These are phyloP conservation scores for Hiodon tergisus DNA, from an alignment of 2,113 vertebrate genomes.

Conservation along the genomic window DNA sequence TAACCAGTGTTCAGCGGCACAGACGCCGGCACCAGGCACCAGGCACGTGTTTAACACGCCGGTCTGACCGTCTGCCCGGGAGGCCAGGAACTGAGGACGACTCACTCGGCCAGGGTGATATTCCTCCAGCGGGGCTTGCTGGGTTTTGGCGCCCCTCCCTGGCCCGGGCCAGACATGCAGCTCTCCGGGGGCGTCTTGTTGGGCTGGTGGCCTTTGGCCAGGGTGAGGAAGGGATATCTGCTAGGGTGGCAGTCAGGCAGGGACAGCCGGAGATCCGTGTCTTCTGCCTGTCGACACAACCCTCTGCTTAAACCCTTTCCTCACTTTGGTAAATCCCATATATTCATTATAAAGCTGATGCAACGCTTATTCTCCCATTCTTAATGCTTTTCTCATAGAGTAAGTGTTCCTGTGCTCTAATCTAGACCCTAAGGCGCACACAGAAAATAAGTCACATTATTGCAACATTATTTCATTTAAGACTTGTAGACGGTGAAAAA, in stretches of 20 bases:
- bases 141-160: slow-evolving; percentile 69
- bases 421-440: too few relatives aligned
- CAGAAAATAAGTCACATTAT: too few relatives aligned
- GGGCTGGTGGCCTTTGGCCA: slow-evolving; percentile 84
- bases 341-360: not conserved
- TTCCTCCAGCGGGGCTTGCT: slow-evolving; percentile 84
- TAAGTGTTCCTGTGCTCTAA: too few relatives aligned
- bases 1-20: not conserved
- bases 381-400: not conserved
- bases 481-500: too few relatives aligned
- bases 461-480: too few relatives aligned
- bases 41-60: too few relatives aligned
- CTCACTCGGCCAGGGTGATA: slow-evolving; percentile 90
- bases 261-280: slow-evolving; percentile 89
- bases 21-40: too few relatives aligned
- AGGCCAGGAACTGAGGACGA: not conserved
- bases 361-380: not conserved
- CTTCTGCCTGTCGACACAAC: slow-evolving; percentile 72
- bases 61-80: too few relatives aligned
- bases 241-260: slow-evolving; percentile 95
- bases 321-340: not conserved
- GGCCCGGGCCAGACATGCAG: slow-evolving; percentile 74
- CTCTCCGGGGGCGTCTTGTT: slow-evolving; percentile 79
- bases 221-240: slow-evolving; percentile 89
- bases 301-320: not conserved